Evolutionary conservation across 2,113 vertebrate species (phyloP), one percentile per base, ranked within the genome.

Genomic region (Lipotes vexillifer): DNA sequence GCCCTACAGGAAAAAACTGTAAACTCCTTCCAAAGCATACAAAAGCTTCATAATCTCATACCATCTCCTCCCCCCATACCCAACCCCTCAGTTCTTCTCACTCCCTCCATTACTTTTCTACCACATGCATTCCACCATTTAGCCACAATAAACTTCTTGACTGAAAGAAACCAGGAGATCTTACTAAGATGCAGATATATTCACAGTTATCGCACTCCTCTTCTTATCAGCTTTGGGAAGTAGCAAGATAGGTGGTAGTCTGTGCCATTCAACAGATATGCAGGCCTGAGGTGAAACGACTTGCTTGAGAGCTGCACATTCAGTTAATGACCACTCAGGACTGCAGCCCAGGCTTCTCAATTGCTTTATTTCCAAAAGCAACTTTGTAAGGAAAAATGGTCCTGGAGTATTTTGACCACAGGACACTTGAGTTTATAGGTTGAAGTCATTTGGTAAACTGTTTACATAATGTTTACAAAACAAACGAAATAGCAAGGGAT

Each of bases 401-500:
- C 8, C 88, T 86, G 41, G 52, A 52, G 14, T 88, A 49, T 75
- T 92, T 81, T 52, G 31, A 77, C 68, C 68, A 83, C 13, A 68
- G 68, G 33, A 61, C 59, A 29, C 25, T 86, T 75, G 33, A 33
- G 33, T 83, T 88, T 57, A 17, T 59, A 83, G 49, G 69, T 88
- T 49, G 27, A 85, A 71, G 52, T 68, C 41, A 85, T 63, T 71
- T 90, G 49, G n/a, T 75, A 89, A 89, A 18, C 36, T 55, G 31
- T 85, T 90, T 25, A 61, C n/a, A 91, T 59, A 84, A 59, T 78
- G 69, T 86, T 91, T 95, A 90, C 55, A 83, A 94, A 94, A 89
- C 29, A 83, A 61, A 74, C 21, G 21, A 52, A 69, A 49, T 49
- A 75, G 31, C n/a, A 57, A 74, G 82, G 38, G 17, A 10, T 74